Conservation (phyloP, 2,797 vertebrate species). For the Hypotaenidia okinawae region DNA sequence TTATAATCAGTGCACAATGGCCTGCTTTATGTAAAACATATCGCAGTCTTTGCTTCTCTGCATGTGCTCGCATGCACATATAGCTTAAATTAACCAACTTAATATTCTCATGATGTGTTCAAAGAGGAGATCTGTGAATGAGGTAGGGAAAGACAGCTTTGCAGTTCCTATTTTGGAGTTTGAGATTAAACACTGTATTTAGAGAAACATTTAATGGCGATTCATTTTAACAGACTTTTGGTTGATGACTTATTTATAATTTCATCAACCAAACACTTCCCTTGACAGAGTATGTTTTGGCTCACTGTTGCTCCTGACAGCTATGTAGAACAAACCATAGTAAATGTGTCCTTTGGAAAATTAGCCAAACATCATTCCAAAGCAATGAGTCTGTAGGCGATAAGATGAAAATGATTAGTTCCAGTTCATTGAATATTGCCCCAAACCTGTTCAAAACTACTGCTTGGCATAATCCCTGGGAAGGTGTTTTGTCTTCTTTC, state of each 20-base stretch:
- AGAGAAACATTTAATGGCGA: slow-evolving; percentile 70
- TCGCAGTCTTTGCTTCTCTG: slow-evolving; percentile 72
- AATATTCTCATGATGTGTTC: slow-evolving; percentile 77
- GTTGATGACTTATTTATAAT: slow-evolving; percentile 76
- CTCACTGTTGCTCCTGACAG: slow-evolving; percentile 59
- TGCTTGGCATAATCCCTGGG: neutral
- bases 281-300: slow-evolving; percentile 69
- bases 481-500: neutral
- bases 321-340: slow-evolving; percentile 52
- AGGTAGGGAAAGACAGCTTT: slow-evolving; percentile 72
- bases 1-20: slow-evolving; percentile 79
- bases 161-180: slow-evolving; percentile 73
- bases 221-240: slow-evolving; percentile 73
- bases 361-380: slow-evolving; percentile 56
- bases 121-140: slow-evolving; percentile 75
- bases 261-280: slow-evolving; percentile 72
- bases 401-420: slow-evolving; percentile 44
- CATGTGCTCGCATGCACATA: slow-evolving; percentile 65
- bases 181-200: slow-evolving; percentile 70
- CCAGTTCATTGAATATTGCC: slow-evolving; percentile 9
- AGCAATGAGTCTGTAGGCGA: slow-evolving; percentile 17
- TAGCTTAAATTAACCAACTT: slow-evolving; percentile 78
- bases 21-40: slow-evolving; percentile 83
- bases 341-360: slow-evolving; percentile 54
- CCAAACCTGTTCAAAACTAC: slow-evolving; percentile 47